These are phyloP conservation scores for Orientallactaga sibirica DNA, from an alignment of 2,797 vertebrate genomes.

Conservation along the genomic window DNA sequence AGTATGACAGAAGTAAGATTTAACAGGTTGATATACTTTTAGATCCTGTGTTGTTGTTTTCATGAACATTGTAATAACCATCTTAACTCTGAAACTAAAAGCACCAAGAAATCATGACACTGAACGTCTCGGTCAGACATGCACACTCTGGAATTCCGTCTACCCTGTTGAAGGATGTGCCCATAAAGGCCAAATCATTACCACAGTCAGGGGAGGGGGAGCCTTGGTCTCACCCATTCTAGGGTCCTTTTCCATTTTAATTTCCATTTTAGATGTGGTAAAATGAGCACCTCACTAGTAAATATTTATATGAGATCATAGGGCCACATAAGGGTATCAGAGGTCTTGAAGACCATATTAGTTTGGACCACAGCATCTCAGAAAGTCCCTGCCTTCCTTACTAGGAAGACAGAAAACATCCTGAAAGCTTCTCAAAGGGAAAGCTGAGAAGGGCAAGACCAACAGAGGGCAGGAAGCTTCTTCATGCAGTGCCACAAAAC, in stretches of 20 bases:
- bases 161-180: neutral
- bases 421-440: neutral
- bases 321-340: neutral
- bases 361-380: neutral
- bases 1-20: neutral
- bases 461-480: neutral
- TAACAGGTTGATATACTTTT: neutral
- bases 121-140: neutral
- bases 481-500: neutral
- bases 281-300: neutral
- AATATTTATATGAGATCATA: neutral
- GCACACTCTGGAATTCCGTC: neutral
- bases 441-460: fast-evolving
- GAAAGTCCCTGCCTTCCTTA: neutral
- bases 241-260: neutral
- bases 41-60: neutral
- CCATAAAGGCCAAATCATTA: no score
- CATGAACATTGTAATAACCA: neutral
- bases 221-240: neutral
- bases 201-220: no score
- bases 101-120: neutral
- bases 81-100: neutral
- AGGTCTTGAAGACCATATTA: neutral
- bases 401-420: neutral
- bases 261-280: neutral